These are phyloP conservation scores for Latheticus oryzae DNA, from an alignment of 2,888 invertebrate species.

Conservation along the genomic window DNA sequence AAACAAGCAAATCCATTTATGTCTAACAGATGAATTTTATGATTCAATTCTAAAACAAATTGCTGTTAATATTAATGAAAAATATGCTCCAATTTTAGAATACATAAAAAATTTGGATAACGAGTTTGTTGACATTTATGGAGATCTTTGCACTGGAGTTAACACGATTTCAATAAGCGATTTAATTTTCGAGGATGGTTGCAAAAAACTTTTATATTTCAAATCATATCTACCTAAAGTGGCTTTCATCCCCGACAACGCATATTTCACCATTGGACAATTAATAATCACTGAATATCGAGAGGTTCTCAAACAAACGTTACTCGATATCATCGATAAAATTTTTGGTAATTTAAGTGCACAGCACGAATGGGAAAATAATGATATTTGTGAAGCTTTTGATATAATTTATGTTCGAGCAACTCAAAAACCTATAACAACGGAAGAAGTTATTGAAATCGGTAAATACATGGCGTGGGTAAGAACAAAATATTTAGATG, in stretches of 20 bases:
- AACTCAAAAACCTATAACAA: conserved; percentile 78
- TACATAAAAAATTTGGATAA: conserved; percentile 69
- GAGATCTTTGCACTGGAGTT: conserved; percentile 46
- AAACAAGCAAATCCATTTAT: conserved; percentile 49
- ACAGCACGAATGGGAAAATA: conserved; percentile 74
- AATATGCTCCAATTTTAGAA: conserved; percentile 69
- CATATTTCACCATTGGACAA: conserved; percentile 74
- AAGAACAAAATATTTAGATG: conserved; percentile 76
- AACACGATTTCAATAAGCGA: conserved; percentile 57
- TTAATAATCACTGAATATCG: conserved; percentile 73
- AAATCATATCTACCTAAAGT: conserved; percentile 70
- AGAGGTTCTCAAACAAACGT: conserved; percentile 69
- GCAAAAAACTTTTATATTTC: conserved; percentile 72
- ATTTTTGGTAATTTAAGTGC: conserved; percentile 74
- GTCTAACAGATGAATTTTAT: conserved; percentile 55
- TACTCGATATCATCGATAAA: conserved; percentile 69
- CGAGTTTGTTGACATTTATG: conserved; percentile 70
- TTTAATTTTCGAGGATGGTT: conserved; percentile 70
- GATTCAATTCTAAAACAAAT: conserved; percentile 69
- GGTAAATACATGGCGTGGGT: conserved; percentile 82
- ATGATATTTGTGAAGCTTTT: conserved; percentile 77
- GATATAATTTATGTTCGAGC: conserved; percentile 76
- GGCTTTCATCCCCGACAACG: conserved; percentile 72
- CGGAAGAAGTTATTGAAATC: conserved; percentile 83
- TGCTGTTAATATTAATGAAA: conserved; percentile 66